Percentiles rank a stretch among this genome's conserved stretches.
phyloP scores from a whole-genome alignment of 2,113 vertebrate species.

The Boleophthalmus pectinirostris region DNA sequence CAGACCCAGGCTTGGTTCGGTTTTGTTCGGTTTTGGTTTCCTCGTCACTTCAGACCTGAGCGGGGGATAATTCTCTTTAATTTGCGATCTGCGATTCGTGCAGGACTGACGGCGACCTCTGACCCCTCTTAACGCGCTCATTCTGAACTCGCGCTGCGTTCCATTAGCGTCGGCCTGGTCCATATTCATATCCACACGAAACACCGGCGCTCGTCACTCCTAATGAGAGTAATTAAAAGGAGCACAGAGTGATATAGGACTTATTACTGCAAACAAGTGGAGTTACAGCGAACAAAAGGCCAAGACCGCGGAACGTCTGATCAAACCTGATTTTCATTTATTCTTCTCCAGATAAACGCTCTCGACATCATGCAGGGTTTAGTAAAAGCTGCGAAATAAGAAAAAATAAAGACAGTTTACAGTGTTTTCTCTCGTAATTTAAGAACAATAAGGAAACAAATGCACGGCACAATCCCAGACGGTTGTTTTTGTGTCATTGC shows the following conservation, averaged over 20 bases:
- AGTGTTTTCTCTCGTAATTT: no score
- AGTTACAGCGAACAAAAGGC: background rate
- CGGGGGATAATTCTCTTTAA: constrained; percentile 97
- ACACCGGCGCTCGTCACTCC: background rate
- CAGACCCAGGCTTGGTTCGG: no score
- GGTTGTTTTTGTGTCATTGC: no score
- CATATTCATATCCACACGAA: constrained; percentile 50
- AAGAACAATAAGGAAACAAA: no score
- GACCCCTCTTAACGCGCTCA: constrained; percentile 87
- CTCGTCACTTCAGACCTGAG: constrained; percentile 88
- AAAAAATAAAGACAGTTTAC: no score
- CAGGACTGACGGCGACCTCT: constrained; percentile 82
- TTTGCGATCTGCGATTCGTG: constrained; percentile 95
- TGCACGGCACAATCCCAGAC: no score
- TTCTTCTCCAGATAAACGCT: no score
- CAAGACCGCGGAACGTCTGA: background rate
- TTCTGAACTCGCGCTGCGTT: constrained; percentile 80
- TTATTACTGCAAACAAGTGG: background rate
- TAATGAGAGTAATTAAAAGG: background rate
- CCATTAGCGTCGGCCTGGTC: constrained; percentile 72
- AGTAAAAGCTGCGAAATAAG: no score
- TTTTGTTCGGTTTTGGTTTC: constrained; percentile 84
- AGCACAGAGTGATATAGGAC: background rate
- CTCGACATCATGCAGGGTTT: no score
- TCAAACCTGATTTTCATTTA: no score